Base-by-base conservation (phyloP, 2,888 invertebrate species). In the Polydrusus cervinus region DNA sequence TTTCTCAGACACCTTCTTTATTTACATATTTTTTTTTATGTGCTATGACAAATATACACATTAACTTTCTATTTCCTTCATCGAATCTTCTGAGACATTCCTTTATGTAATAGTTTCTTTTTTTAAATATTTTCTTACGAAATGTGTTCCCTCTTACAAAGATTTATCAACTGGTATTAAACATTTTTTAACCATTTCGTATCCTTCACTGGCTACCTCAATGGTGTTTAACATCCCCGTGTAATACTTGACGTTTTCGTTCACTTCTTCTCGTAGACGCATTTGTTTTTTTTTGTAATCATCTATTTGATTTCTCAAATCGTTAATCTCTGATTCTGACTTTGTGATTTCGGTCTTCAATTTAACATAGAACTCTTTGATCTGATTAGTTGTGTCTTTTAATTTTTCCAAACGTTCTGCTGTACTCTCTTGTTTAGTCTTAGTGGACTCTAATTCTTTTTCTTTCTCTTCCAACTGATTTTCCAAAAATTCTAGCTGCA, bases 371-470 rank as follows among this genome's bases (percentile, higher is more conserved):
- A 82, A 84, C 70, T 83, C 83, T 66, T 81, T 81, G 6, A 85
- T 81, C 71, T 85, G 84, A 5, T 77, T 79, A 0, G 83, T 80
- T 0, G 84, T 83, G 45, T 81, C 80, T 9, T 79, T 81, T 53
- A 87, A 71, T 67, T 82, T 84, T 60, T 84, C 81, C 51, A 87
- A 77, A 71, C 82, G 84, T 9, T 83, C 83, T 53, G 81, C 82
- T 0, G 84, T 81, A 2, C 77, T 74, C 34, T 72, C 71, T 11
- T 79, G 62, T 75, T 84, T 83, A 1, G 74, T 65, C 74, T 82
- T 85, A 9, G 82, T 82, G 5, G 71, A 64, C 53, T 83, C 82
- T 10, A 86, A 43, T 57, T 84, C 83, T 57, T 79, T 79, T n/a
- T 78, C 62, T 66, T 85, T 86, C 61, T 85, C 84, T 30, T 83